Evolutionary conservation across 2,888 invertebrate species (phyloP), one percentile per base, ranked within the genome.

Genomic region (Yponomeuta malinellus): DNA sequence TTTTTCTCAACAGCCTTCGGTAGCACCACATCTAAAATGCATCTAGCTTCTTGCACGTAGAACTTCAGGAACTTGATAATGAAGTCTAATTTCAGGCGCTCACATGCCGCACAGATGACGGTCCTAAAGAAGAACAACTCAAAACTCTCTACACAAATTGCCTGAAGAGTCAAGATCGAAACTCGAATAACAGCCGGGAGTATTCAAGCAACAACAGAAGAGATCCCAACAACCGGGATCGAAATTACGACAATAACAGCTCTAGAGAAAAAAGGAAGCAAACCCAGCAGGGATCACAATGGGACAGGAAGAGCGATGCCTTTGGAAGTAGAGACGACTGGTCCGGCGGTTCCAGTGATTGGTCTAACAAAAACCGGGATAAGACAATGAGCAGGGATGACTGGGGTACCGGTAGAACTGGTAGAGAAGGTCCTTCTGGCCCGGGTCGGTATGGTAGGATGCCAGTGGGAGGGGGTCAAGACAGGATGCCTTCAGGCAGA

Each of bases 91-190:
- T 67, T 43, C 43, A 67, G 93, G 87, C 92, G 10, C 77, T 95
- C 33, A 94, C 90, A 77, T 95, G 95, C 75, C 93, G 93, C 12
- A 89, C 93, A 0, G 93, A 93, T 68, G 93, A 93, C 71, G 93
- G 94, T 37, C 90, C 93, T n/a, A 90, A 92, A 72, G 93, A 94
- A 75, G 90, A 93, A 29, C 93, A 94, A 71, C 81, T 94, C 4
- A 94, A 93, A 74, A 91, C 87, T 69, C 89, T 94, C 10, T 93
- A 94, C 74, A 91, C 91, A 73, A 92, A 85, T 70, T 95, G 95
- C 74, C 86, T 93, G 77, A 93, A 89, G 68, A 90, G 86, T 78
- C 84, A 86, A 77, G 88, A 85, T 72, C 85, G 78, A 72, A 86
- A 84, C 72, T 79, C 79, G 12, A 82, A 73, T 63, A 83, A 78